These are phyloP conservation scores for Drosophila bunnanda DNA, from an alignment of 2,888 invertebrate species.

Conservation along the genomic window DNA sequence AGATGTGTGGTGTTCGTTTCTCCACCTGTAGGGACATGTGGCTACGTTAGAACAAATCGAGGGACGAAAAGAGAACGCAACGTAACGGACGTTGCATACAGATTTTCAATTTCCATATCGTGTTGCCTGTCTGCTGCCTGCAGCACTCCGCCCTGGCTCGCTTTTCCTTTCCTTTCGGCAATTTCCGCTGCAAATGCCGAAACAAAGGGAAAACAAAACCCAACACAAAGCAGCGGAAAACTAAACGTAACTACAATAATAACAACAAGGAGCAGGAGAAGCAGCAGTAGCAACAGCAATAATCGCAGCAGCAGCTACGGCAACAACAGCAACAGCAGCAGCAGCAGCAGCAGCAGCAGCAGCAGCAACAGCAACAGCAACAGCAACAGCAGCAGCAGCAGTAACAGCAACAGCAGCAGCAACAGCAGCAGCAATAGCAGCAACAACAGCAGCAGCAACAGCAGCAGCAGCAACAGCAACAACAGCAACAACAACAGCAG, in stretches of 20 bases:
- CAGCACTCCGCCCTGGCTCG: conserved; percentile 10
- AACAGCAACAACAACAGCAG: conserved; percentile 18
- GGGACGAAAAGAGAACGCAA: background rate
- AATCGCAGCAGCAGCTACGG: conserved; percentile 4
- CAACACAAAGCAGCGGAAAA: conserved; percentile 24
- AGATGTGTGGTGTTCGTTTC: background rate
- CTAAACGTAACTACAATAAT: conserved; percentile 34
- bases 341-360: background rate
- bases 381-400: conserved; percentile 17
- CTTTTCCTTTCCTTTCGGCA: conserved; percentile 55
- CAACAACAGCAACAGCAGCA: conserved; percentile 6
- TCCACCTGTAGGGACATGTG: conserved; percentile 17
- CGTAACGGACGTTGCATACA: conserved; percentile 47
- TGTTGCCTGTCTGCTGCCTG: conserved; percentile 38
- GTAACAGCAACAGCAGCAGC: background rate
- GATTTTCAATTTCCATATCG: conserved; percentile 62
- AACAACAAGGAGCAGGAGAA: background rate
- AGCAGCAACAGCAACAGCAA: background rate
- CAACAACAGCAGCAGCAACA: conserved; percentile 11
- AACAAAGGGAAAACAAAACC: conserved; percentile 53
- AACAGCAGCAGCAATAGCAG: conserved; percentile 13
- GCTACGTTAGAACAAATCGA: conserved; percentile 1
- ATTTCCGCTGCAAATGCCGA: conserved; percentile 62
- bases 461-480: background rate
- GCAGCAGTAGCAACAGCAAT: background rate